Conservation (phyloP, 2,797 vertebrate genomes). For the Anas capensis region DNA sequence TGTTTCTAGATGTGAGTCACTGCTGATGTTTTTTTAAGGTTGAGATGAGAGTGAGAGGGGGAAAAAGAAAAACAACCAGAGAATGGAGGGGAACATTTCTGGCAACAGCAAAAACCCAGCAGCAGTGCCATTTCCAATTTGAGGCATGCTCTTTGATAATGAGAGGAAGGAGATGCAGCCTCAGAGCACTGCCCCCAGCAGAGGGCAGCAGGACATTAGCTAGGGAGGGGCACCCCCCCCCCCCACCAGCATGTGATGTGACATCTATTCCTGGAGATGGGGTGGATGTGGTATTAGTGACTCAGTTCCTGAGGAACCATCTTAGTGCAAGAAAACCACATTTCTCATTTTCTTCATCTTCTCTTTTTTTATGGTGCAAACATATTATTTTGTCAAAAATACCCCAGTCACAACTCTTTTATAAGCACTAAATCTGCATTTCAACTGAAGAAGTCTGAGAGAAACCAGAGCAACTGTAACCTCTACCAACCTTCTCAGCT, state of each 20-base stretch:
- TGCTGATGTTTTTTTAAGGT: background rate
- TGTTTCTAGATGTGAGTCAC: background rate
- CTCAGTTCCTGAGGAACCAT: conserved; percentile 55
- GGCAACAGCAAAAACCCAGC: background rate
- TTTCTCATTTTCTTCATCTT: background rate
- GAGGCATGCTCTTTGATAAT: background rate
- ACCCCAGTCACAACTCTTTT: background rate
- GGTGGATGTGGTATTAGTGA: conserved; percentile 66
- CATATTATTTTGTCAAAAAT: background rate
- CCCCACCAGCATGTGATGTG: rapidly evolving
- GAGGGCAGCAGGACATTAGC: conserved; percentile 66
- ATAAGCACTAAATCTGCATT: background rate
- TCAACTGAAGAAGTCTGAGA: background rate
- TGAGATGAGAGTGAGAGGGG: background rate
- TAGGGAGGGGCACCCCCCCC: background rate
- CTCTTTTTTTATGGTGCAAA: background rate
- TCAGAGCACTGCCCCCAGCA: conserved; percentile 13
- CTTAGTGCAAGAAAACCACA: background rate
- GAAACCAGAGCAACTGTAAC: background rate
- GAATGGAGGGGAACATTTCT: background rate
- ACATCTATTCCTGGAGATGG: conserved; percentile 36
- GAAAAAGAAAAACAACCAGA: background rate
- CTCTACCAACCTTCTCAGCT: background rate
- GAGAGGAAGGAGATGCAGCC: background rate
- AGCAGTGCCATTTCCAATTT: background rate